Percentiles rank a stretch among this genome's conserved stretches.
Evolutionary conservation across 2,888 invertebrate species (phyloP).

Genomic region (Boloria selene): DNA sequence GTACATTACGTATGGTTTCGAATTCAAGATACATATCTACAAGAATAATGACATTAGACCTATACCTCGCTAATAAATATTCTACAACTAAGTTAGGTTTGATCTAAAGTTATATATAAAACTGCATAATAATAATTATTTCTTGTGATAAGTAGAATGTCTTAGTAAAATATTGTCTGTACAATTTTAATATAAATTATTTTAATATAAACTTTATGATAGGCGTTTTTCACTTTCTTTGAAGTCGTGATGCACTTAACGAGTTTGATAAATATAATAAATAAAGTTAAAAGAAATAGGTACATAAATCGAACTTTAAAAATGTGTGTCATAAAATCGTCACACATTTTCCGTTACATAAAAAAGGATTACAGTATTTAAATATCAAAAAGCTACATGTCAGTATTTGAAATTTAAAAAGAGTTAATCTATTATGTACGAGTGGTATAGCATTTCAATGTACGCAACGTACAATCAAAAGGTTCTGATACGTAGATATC

Average conservation of each 20-base stretch:
- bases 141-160: neutral
- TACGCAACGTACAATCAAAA: neutral
- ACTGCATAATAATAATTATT: too few species aligned
- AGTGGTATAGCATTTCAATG: constrained; percentile 6
- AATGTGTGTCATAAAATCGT: neutral
- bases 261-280: constrained; percentile 3
- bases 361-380: too few species aligned
- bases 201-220: constrained; percentile 7
- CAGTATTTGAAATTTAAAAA: too few species aligned
- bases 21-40: too few species aligned
- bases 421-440: neutral
- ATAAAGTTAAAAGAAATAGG: constrained; percentile 1
- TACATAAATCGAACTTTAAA: neutral
- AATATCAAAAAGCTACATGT: too few species aligned
- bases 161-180: neutral
- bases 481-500: constrained; percentile 3
- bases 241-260: constrained; percentile 18
- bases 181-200: constrained; percentile 4
- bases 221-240: constrained; percentile 9
- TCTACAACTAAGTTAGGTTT: too few species aligned
- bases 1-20: too few species aligned
- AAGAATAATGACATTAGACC: too few species aligned
- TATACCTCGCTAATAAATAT: too few species aligned
- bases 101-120: too few species aligned
- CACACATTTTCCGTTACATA: neutral